Evolutionary conservation across 2,888 invertebrate species (phyloP).

Genomic region (Matsumyia berberina): DNA sequence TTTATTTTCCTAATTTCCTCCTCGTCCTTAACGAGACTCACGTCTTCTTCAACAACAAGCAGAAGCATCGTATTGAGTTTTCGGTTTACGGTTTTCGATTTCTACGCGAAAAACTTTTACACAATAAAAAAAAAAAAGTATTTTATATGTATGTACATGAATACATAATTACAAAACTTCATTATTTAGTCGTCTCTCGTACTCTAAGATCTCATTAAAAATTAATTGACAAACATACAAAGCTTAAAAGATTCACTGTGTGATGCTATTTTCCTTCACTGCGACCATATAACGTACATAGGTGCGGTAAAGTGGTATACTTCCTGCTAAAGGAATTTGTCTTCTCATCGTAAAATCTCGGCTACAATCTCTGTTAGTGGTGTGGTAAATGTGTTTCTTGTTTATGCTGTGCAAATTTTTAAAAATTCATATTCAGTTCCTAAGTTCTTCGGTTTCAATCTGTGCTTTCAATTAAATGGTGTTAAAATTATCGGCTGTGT

Average conservation of each 20-base stretch:
- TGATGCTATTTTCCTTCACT: conserved; percentile 22
- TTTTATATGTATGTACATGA: too few relatives aligned
- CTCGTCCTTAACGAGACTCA: conserved; percentile 29
- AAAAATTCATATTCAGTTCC: conserved; percentile 24
- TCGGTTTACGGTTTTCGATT: conserved; percentile 20
- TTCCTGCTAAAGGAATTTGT: conserved; percentile 53
- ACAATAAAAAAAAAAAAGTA: background rate
- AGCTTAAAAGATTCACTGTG: conserved; percentile 26
- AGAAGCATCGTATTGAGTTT: conserved; percentile 7
- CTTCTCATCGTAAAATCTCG: conserved; percentile 56
- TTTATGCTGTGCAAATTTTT: conserved; percentile 17
- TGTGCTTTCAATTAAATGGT: conserved; percentile 39
- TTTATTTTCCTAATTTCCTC: conserved; percentile 6
- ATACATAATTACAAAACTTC: too few relatives aligned
- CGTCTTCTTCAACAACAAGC: conserved; percentile 4
- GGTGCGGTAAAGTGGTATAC: conserved; percentile 33
- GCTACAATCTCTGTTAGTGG: background rate
- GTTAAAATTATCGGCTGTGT: conserved; percentile 51
- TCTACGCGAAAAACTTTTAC: conserved; percentile 9
- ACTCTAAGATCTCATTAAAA: conserved; percentile 34
- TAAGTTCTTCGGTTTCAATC: conserved; percentile 33
- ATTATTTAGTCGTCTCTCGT: conserved; percentile 14
- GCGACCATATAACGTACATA: conserved; percentile 10
- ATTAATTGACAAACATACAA: conserved; percentile 54
- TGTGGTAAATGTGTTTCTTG: conserved; percentile 12